Evolutionary conservation across 2,113 vertebrate genomes (phyloP), one percentile per base, ranked within the genome.

Genomic region (Platichthys stellatus): DNA sequence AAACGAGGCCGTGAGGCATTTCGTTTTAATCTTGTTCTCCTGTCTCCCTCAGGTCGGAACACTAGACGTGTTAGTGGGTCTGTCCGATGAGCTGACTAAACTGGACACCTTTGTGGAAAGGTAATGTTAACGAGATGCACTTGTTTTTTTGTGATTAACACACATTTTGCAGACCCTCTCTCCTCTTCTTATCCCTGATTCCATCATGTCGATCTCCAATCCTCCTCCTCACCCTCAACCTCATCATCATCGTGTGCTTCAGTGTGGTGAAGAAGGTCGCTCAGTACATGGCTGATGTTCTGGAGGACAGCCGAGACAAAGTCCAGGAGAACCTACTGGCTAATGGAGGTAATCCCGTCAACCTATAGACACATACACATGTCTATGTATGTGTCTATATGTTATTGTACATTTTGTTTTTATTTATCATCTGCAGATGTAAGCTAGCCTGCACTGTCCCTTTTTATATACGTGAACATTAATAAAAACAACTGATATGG

Each of bases 221-320:
- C 2, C 26, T 18, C 23, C 10, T 76, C 21, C 21, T 73, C 53
- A 3, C 49, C n/a, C 40, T 43, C 12, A 13, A 23, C 23, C 23
- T 43, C 40, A 12, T 43, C 40, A 43, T 43, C 12, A 12, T 43
- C 40, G 1, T 43, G 21, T 3, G n/a, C 7, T 60, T 86, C 73
- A 99, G 98, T 64, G 97, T 98, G 88, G 97, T 99, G 80, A 99
- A 98, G 92, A 99, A 99, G 84, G 97, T 99, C 59, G 97, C 97
- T 64, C 98, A 99, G 77, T 99, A 99, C 86, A 99, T 99, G 98
- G 96, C 97, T 9, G 98, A 99, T 45, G 98, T 99, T 66, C 86
- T 99, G 70, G 98, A 99, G 93, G 98, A 99, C 90, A 99, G 96
- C 88, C 95, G 96, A 92, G 98, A 99, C 89, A 99, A 99, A 96